Base-by-base conservation (phyloP, 2,888 invertebrate species). In the Pristionchus arcanus region DNA sequence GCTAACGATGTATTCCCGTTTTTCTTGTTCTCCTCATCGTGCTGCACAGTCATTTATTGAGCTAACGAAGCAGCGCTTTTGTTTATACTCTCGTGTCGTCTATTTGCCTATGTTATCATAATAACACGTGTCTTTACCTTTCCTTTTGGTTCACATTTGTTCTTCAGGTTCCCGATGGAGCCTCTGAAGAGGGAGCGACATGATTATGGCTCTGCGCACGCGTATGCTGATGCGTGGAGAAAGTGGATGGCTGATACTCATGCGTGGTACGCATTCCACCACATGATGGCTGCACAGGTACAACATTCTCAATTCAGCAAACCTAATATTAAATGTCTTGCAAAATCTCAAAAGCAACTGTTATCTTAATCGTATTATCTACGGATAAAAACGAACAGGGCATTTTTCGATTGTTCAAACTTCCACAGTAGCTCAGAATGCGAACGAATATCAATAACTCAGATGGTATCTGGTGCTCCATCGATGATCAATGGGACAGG, bases 201-300 rank as follows among this genome's bases (percentile, higher is more conserved):
- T n/a, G 89, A 89, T 7, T 89, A 89, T 53, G 89, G 89, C 53
- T 89, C 89, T 9, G 89, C 89, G 3, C 68, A 74, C 16, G 89
- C 89, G 28, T 89, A 89, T 77, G 89, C 89, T 28, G 89, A 81
- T 34, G 89, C 83, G 25, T 81, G 84, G 25, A 83, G 89, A 9
- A 89, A 89, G 28, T 89, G 89, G 89, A 68, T 66, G 59, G 34
- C 83, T 9, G 83, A 81, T 34, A 89, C 81, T 21, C 89, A 89
- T 13, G 53, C 77, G 28, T 89, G 89, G 89, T 89, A 81, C 49
- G 77, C 89, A 21, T 89, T 89, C 81, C 89, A 89, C 42, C 89
- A 89, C 42, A 89, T 89, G 81, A 77, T 89, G 42, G 89, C 89
- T 59, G 81, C 81, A n/a, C 89, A 89, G 81, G 89, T 63, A 21